phyloP scores from a whole-genome alignment of 2,113 vertebrate species.

The Phainopepla nitens region DNA sequence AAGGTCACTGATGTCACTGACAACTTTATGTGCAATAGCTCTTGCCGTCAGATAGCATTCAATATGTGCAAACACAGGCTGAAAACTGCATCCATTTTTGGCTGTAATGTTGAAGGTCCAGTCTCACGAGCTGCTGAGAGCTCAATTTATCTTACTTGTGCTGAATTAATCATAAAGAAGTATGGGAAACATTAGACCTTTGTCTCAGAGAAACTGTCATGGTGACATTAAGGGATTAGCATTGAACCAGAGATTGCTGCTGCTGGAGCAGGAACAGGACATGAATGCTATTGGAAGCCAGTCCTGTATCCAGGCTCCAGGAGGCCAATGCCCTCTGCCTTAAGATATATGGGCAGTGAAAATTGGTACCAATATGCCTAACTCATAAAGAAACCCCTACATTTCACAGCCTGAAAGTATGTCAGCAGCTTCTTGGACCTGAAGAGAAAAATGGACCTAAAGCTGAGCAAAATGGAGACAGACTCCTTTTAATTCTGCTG shows the following conservation, averaged over 20 bases:
- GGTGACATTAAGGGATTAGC: background rate
- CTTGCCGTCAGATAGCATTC: background rate
- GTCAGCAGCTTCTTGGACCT: background rate
- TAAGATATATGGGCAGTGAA: background rate
- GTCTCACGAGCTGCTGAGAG: background rate
- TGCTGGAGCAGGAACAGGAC: background rate
- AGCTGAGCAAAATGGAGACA: background rate
- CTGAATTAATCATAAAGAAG: background rate
- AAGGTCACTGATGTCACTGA: background rate
- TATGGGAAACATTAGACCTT: background rate
- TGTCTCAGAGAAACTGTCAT: background rate
- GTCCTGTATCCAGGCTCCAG: background rate
- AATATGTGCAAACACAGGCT: background rate
- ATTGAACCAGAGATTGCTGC: background rate
- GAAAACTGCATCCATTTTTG: background rate
- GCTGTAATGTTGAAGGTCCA: background rate
- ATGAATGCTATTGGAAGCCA: background rate
- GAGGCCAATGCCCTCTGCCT: background rate
- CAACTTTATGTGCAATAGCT: background rate
- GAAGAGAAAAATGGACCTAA: background rate
- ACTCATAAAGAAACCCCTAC: background rate
- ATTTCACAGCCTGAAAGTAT: background rate
- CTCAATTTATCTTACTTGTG: background rate
- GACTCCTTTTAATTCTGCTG: background rate
- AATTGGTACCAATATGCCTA: background rate